Base-by-base conservation (phyloP, 2,888 invertebrate genomes). In the Thecocarcelia acutangulata region DNA sequence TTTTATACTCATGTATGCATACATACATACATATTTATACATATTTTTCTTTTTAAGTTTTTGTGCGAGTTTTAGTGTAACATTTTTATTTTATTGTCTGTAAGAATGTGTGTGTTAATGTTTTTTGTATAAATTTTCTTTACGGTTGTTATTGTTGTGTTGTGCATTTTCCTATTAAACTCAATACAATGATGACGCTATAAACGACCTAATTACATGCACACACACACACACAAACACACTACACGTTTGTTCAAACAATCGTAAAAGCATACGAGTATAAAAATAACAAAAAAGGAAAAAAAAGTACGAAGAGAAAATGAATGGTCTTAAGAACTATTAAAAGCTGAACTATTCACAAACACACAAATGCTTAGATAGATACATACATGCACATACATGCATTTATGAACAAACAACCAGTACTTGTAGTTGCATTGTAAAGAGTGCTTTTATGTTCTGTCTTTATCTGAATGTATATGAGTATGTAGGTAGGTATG, bases 121-220 rank as follows among this genome's bases (percentile, higher is more conserved):
- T 48, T 63, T 61, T n/a, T 19, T 40, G 15, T 15, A 19, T 33
- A 33, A 33, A 33, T 33, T 33, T 33, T 33, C 21, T 61, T 63
- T 63, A 44, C 61, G 8, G 46, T 15, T 68, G 52, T 42, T 48
- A 40, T 59, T 64, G 54, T 63, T 46, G 17, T 54, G 21, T 76
- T 66, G 21, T 74, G 63, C 50, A 69, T 58, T 63, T 75, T 66
- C 19, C 74, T 70, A 74, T 82, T 74, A 74, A 82, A 75, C 78
- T 78, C 74, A 78, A 77, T 75, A 73, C 77, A 75, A 74, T 69
- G 78, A 83, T 83, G 84, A 83, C 83, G 83, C 69, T 83, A 82
- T 76, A 66, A 82, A 80, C 84, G 84, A 83, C 80, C 84, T 73
- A 83, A 82, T 83, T 84, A 78, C 77, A 66, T 46, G 50, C 70